phyloP scores from a whole-genome alignment of 2,113 vertebrate species.

The Mirounga angustirostris region DNA sequence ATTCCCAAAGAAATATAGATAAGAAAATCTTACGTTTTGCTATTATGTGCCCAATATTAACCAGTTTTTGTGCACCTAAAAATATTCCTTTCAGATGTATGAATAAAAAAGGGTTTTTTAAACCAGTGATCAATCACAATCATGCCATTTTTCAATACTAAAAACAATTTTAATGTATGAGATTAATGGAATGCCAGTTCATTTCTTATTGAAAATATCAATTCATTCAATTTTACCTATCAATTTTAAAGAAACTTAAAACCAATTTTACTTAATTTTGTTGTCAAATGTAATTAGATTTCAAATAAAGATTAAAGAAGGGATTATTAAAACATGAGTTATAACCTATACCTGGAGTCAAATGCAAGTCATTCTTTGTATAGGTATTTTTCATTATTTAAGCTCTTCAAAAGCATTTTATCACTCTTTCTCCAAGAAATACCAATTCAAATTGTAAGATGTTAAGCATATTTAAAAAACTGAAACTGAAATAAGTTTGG shows the following conservation, averaged over 20 bases:
- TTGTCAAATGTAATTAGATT: conserved; percentile 48
- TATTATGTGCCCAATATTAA: conserved; percentile 37
- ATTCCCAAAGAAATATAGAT: conserved; percentile 1
- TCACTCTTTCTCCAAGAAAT: conserved; percentile 47
- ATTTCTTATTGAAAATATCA: conserved; percentile 65
- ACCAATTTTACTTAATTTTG: conserved; percentile 46
- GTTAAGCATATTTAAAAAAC: not conserved
- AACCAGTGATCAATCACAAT: conserved; percentile 6
- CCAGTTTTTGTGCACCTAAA: conserved; percentile 7
- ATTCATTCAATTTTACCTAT: conserved; percentile 12
- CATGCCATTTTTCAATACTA: conserved; percentile 55
- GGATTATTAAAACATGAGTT: conserved; percentile 59
- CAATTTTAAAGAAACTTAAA: conserved; percentile 67
- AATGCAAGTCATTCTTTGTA: not conserved
- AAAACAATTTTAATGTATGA: conserved; percentile 67
- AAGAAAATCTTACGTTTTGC: conserved; percentile 1
- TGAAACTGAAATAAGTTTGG: not conserved
- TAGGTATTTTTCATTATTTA: conserved; percentile 30
- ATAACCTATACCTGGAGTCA: conserved; percentile 28
- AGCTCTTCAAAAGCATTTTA: not conserved
- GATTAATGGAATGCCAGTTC: conserved; percentile 62
- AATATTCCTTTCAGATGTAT: conserved; percentile 33
- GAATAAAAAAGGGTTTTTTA: conserved; percentile 41
- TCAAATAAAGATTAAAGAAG: conserved; percentile 60
- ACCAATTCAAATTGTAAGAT: not conserved